phyloP scores from a whole-genome alignment of 2,797 vertebrate genomes.

The Thamnophis elegans region DNA sequence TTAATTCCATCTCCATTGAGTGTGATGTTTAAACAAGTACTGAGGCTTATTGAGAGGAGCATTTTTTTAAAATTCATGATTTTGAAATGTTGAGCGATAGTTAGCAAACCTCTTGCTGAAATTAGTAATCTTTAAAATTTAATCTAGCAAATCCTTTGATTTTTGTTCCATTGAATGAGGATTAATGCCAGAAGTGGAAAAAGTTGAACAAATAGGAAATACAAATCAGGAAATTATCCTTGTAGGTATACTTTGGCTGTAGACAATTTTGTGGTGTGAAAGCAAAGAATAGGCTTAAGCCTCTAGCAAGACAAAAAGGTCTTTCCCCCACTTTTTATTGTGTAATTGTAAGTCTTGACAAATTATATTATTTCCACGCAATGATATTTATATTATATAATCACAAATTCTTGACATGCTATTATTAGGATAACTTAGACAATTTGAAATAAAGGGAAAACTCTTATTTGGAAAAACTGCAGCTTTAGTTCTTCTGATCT shows the following conservation, averaged over 20 bases:
- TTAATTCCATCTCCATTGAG: not conserved
- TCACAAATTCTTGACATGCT: not conserved
- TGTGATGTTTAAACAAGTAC: not conserved
- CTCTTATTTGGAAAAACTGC: not conserved
- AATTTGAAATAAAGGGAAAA: not conserved
- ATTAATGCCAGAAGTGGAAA: slow-evolving; percentile 44
- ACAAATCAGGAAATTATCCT: not conserved
- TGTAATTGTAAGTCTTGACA: not conserved
- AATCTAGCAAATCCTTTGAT: slow-evolving; percentile 1
- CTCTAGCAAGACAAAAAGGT: not conserved
- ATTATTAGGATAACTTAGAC: not conserved
- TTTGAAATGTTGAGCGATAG: slow-evolving; percentile 33
- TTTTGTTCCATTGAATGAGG: slow-evolving; percentile 25
- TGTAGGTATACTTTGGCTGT: not conserved
- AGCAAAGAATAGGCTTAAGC: not conserved
- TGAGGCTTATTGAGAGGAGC: not conserved
- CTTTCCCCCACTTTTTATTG: not conserved
- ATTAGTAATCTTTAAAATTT: slow-evolving; percentile 6
- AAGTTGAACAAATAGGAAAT: slow-evolving; percentile 26
- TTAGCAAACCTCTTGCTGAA: slow-evolving; percentile 5
- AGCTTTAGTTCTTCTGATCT: not conserved
- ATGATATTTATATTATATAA: not conserved
- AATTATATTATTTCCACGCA: not conserved
- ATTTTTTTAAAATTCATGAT: not conserved
- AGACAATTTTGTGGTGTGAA: not conserved